Base-by-base conservation (phyloP, 2,888 invertebrate species). In the Standfussiana lucernea region DNA sequence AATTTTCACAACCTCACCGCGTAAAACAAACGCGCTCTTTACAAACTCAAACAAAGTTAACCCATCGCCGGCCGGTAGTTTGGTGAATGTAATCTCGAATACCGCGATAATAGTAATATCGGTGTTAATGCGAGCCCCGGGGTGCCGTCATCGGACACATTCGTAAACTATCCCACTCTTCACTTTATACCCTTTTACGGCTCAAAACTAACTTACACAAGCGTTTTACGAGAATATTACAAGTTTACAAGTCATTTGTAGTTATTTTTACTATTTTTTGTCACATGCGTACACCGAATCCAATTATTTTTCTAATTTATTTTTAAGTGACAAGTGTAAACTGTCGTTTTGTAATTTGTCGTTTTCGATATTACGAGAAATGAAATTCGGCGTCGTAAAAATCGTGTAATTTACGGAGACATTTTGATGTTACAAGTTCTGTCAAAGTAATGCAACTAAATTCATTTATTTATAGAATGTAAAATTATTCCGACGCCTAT, bases 291-390 rank as follows among this genome's bases (percentile, higher is more conserved):
- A 82, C 69, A 72, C 53, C 50, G 79, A 78, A 89, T 86, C 88
- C 89, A 89, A 89, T 89, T 89, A 89, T 86, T 75, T 89, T 88
- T 89, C 79, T 82, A 86, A 89, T 89, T 89, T 89, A 86, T 80
- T 88, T 84, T 75, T 66, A 85, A 81, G 64, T 78, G 84, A 84
- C 88, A 83, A 84, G 68, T 86, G 88, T 88, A 88, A 84, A 83
- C 79, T 86, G 79, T 82, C 59, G 47, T 77, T 80, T 83, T 65
- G 74, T 77, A 66, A 80, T 83, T 79, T 82, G 72, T 86, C 71
- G 86, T 72, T 80, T 68, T 74, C 71, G 66, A 76, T 78, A 71
- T 40, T 28, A 74, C 83, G 61, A 53, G 69, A 77, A 85, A 85
- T 73, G 68, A 80, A 78, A 72, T 79, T 86, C 35, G 21, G 61